Base-by-base conservation (phyloP, 53 echinoderm and acorn worm species). In the Crossaster papposus region DNA sequence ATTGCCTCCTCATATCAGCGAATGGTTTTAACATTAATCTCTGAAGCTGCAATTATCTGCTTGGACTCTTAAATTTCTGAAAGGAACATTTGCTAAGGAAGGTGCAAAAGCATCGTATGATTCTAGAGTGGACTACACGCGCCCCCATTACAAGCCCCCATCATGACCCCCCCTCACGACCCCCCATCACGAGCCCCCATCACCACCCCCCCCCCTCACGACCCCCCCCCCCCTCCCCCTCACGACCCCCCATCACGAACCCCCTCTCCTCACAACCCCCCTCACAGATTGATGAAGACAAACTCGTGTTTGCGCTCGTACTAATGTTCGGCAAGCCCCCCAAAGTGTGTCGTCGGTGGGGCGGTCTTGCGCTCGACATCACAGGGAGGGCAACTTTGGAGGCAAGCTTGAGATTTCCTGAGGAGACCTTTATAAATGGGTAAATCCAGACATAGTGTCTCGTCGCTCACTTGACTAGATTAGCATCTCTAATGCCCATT, bases 381-480 rank as follows among this genome's bases (percentile, higher is more conserved):
- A 13, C 32, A 34, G 33, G 33, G 36, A 17, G 36, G 75, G 3
- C 34, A 35, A 20, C 36, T 36, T 35, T 35, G 75, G 13, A 9
- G 34, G 36, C 4, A 75, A 51, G 32, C 58, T 80, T 65, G 36
- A 76, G 87, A 87, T 31, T 87, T 87, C 87, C 64, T 87, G 37
- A 70, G 36, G 87, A 75, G 58, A 58, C 55, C 76, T 23, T 30
- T 18, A 23, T 14, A 20, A 77, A 75, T 75, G 76, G 58, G 68
- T 54, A 62, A 35, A 76, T 34, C 87, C 77, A 77, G 87, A 87
- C 87, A 58, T 58, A 23, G 77, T 24, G 87, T 62, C 87, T 72
- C 76, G 77, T 29, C 87, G 14, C 76, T 76, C 77, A 76, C 87
- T 87, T 75, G 87, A 74, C 77, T 31, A 58, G 87, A 72, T 87